A percentile compares a stretch with the other conserved stretches of the same genome.
phyloP scores from a whole-genome alignment of 2,888 invertebrate species.

The Brenthis hecate region DNA sequence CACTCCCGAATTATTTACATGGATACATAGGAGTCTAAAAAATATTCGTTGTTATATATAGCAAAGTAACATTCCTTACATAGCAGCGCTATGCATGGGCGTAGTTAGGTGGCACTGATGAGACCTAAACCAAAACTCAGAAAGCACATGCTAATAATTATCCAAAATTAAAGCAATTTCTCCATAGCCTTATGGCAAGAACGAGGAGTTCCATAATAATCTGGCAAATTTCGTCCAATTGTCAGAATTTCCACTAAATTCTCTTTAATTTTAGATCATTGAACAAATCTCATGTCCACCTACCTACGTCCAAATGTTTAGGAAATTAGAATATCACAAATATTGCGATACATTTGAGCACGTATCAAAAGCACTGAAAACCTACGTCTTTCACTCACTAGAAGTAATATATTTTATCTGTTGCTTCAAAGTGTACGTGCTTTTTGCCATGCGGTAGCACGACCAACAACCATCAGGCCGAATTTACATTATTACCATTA shows the following conservation, averaged over 20 bases:
- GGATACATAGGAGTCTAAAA: constrained; percentile 31
- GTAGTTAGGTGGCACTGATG: constrained; percentile 15
- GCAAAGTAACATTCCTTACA: constrained; percentile 24
- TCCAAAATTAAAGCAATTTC: constrained; percentile 10
- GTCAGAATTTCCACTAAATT: constrained; percentile 7
- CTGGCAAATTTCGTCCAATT: neutral
- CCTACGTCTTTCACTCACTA: constrained; percentile 37
- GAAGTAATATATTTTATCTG: constrained; percentile 74
- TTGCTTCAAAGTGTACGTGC: constrained; percentile 76
- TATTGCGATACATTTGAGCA: constrained; percentile 23
- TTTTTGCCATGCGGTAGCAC: constrained; percentile 71
- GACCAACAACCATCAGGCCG: constrained; percentile 74
- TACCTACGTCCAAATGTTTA: constrained; percentile 3
- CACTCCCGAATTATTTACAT: constrained; percentile 23
- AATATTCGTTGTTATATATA: constrained; percentile 42
- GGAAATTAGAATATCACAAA: constrained; percentile 12
- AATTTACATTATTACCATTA: constrained; percentile 43
- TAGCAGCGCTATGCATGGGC: constrained; percentile 14
- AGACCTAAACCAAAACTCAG: constrained; percentile 7
- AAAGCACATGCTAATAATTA: constrained; percentile 12
- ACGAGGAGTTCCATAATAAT: neutral
- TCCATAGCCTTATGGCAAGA: neutral
- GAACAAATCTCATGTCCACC: neutral
- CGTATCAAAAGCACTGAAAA: constrained; percentile 24
- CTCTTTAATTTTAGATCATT: neutral